Base-by-base conservation (phyloP, 2,888 invertebrate genomes). In the Dascillus cervinus region DNA sequence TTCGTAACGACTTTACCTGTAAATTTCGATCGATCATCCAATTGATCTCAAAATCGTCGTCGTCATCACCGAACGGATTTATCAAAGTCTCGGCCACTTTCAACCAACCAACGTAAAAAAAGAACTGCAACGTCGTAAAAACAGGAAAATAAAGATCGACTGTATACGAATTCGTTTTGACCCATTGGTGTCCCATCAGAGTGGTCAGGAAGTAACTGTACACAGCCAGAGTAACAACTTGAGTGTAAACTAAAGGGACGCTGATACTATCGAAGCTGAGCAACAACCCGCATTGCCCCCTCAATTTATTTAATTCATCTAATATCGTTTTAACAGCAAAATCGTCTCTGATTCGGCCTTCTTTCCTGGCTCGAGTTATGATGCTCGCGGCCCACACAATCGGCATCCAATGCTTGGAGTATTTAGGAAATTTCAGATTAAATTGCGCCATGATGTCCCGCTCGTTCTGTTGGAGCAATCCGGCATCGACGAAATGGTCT, bases 311-410 rank as follows among this genome's bases (percentile, higher is more conserved):
- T 32, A 90, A 64, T 64, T 89, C 87, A 56, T 89, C 88, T 46
- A 89, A 77, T 29, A 94, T 78, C 3, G 91, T 91, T 60, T 92
- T 89, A 0, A 92, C 88, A 0, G 92, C 90, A 56, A 90, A 91
- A 62, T 94, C 92, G 50, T 89, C 89, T 37, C 88, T 72, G 54
- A 90, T 87, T 48, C 89, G 71, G 9, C 89, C 89, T 64, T 90
- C 90, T 55, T 87, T 89, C n/a, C 89, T 72, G 3, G 90, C 89
- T 43, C 89, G 68, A 0, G 89, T 89, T 37, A 90, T 82, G 49
- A 91, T 89, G 61, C 87, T 86, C 1, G 88, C 80, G 1, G 89
- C 89, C 91, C 91, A 91, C 6, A 89, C 87, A 41, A 91, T 84
- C 4, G 91, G 90, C 51, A 91, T 66, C 89, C 89, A 91, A 63